phyloP scores from a whole-genome alignment of 2,888 invertebrate species.

The Serrognathus titanus region DNA sequence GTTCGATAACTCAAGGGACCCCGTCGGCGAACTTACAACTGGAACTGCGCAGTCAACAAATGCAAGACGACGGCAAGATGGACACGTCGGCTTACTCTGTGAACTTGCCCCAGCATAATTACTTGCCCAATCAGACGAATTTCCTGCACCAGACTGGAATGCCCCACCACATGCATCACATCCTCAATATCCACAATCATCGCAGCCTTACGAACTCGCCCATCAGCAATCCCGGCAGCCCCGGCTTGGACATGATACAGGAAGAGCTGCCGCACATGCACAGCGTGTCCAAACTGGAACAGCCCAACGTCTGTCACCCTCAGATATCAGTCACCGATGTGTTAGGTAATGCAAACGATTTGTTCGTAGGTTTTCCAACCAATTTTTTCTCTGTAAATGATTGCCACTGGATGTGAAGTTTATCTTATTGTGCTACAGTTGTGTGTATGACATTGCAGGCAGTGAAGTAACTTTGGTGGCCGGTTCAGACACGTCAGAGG shows the following conservation, averaged over 20 bases:
- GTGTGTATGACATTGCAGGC: conserved; percentile 56
- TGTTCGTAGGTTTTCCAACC: too few species aligned
- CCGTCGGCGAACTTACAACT: conserved; percentile 51
- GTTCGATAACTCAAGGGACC: conserved; percentile 73
- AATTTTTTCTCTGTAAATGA: too few species aligned
- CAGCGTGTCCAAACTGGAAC: conserved; percentile 44
- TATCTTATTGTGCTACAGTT: too few species aligned
- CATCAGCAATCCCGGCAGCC: conserved; percentile 62
- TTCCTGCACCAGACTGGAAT: conserved; percentile 32
- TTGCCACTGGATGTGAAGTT: too few species aligned
- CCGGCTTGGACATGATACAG: conserved; percentile 74
- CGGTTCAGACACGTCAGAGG: conserved; percentile 68
- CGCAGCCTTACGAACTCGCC: conserved; percentile 61
- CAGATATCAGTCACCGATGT: conserved; percentile 93
- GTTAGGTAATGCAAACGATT: too few species aligned
- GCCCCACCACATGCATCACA: conserved; percentile 42
- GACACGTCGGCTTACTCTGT: conserved; percentile 37
- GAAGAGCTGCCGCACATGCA: conserved; percentile 62
- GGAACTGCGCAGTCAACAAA: conserved; percentile 36
- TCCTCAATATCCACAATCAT: conserved; percentile 50
- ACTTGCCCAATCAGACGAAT: conserved; percentile 27
- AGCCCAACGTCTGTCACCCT: conserved; percentile 56
- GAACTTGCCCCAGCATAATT: conserved; percentile 19
- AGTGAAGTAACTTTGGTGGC: conserved; percentile 78
- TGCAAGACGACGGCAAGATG: conserved; percentile 50